phyloP scores from a whole-genome alignment of 1,140 invertebrate genomes.

The Eubasilissa regina region DNA sequence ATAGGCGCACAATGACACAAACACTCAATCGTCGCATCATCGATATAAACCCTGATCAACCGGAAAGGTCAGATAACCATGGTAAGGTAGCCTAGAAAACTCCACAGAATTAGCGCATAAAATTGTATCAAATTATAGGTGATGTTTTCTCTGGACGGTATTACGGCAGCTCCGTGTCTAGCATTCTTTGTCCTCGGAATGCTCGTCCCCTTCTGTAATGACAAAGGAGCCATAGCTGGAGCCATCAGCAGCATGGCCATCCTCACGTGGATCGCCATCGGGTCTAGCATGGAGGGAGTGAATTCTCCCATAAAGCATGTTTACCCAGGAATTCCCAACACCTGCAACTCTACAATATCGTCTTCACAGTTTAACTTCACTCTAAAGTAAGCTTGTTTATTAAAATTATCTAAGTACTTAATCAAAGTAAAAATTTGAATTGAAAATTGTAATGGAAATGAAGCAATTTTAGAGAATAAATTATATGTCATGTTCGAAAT shows the following conservation, averaged over 20 bases:
- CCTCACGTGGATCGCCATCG: constrained; percentile 79
- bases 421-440: no score
- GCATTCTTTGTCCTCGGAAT: constrained; percentile 86
- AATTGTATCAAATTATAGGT: constrained; percentile 48
- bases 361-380: not conserved
- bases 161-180: constrained; percentile 80
- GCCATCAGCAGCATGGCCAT: constrained; percentile 75
- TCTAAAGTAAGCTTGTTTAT: not conserved
- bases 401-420: no score
- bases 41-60: no score
- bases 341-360: constrained; percentile 30
- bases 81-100: no score
- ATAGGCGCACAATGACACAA: no score
- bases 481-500: no score
- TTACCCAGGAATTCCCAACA: constrained; percentile 46
- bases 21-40: no score
- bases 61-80: no score
- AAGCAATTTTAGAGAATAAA: no score
- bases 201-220: constrained; percentile 82
- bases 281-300: constrained; percentile 27
- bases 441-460: no score
- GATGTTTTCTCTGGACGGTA: constrained; percentile 35
- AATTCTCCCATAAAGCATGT: not conserved
- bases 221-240: constrained; percentile 72
- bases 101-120: no score